Conservation (phyloP, 2,113 vertebrate genomes). For the Arenaria interpres region DNA sequence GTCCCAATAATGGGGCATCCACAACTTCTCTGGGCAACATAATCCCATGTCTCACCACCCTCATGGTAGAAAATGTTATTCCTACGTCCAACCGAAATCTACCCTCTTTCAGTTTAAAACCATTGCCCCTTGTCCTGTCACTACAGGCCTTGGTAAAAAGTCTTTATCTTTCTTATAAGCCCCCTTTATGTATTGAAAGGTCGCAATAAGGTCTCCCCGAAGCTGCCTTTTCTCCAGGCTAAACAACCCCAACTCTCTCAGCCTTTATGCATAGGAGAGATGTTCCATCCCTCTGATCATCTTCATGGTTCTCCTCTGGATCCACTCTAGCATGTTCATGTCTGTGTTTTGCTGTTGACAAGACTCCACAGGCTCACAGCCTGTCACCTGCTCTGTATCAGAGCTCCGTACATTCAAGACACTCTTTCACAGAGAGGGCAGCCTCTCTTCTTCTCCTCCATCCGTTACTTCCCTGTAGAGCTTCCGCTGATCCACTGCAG, state of each 20-base stretch:
- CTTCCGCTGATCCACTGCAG: background rate
- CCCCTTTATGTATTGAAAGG: background rate
- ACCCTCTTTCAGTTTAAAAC: background rate
- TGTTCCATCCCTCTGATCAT: background rate
- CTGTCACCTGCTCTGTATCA: background rate
- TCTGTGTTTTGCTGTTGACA: background rate
- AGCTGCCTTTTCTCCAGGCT: background rate
- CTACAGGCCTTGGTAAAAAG: background rate
- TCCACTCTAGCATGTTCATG: background rate
- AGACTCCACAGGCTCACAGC: background rate
- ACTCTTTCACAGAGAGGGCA: background rate
- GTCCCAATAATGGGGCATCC: background rate
- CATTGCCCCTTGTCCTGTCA: background rate
- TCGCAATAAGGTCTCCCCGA: background rate
- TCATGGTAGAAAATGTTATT: background rate
- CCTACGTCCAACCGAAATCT: background rate
- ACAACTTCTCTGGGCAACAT: background rate
- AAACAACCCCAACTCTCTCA: background rate
- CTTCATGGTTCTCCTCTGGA: background rate
- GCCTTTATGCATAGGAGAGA: background rate
- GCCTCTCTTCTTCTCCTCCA: background rate
- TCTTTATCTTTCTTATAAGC: background rate
- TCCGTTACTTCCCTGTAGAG: background rate
- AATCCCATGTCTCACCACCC: background rate
- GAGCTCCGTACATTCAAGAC: background rate